These are phyloP conservation scores for Mamestra configurata DNA, from an alignment of 1,140 invertebrate species.

Conservation along the genomic window DNA sequence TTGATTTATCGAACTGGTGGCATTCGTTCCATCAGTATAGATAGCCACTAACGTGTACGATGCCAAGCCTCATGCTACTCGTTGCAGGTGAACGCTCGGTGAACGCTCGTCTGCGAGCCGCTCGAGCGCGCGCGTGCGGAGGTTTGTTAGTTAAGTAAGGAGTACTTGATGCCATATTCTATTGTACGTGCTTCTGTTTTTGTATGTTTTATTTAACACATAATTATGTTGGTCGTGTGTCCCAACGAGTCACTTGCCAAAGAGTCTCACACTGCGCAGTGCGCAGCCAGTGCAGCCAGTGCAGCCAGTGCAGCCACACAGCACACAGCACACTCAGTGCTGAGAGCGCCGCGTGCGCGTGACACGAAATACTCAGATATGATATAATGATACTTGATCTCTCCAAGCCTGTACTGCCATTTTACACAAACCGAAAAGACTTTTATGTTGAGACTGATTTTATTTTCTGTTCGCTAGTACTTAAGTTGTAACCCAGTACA, in stretches of 20 bases:
- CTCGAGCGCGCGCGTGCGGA: background rate
- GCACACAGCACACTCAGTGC: too few species aligned
- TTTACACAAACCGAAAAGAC: slow-evolving; percentile 54
- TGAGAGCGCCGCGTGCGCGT: too few species aligned
- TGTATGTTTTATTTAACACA: slow-evolving; percentile 2
- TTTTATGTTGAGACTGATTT: slow-evolving; percentile 68
- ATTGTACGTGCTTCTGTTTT: slow-evolving; percentile 30
- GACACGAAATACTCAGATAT: slow-evolving; percentile 23
- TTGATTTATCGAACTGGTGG: too few species aligned
- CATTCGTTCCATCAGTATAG: too few species aligned
- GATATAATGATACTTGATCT: background rate
- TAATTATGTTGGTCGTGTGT: background rate
- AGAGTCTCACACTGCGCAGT: too few species aligned
- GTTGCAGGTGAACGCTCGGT: too few species aligned
- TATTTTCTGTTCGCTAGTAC: slow-evolving; percentile 54
- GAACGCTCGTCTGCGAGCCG: too few species aligned
- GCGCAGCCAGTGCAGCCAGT: too few species aligned
- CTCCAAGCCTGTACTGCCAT: slow-evolving; percentile 35
- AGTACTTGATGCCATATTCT: slow-evolving; percentile 24
- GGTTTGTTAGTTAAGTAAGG: slow-evolving; percentile 12
- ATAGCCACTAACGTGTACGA: too few species aligned
- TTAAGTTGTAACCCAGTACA: slow-evolving; percentile 65
- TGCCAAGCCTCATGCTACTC: too few species aligned
- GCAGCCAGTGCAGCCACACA: too few species aligned
- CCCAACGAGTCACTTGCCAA: too few species aligned